phyloP scores from a whole-genome alignment of 2,113 vertebrate species.

The Petrocephalus zakoni region DNA sequence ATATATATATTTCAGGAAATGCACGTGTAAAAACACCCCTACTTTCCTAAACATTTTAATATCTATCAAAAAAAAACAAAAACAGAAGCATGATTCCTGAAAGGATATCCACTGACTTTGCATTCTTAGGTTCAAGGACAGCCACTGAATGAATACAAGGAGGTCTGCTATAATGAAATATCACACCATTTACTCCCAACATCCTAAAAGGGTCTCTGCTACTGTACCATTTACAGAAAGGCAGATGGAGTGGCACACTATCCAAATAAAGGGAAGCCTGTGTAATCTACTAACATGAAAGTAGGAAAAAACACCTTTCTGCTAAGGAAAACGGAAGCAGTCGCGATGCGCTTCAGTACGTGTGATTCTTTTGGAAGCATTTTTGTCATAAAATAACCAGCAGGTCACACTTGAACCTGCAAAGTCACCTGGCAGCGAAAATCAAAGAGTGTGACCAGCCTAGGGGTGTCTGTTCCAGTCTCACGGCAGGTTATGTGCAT shows the following conservation, averaged over 20 bases:
- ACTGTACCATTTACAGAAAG: constrained; percentile 13
- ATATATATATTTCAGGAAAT: not conserved
- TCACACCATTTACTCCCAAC: not conserved
- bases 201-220: not conserved
- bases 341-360: constrained; percentile 20
- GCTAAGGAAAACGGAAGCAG: not conserved
- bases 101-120: not conserved
- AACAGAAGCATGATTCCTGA: not conserved
- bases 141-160: not conserved
- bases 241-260: constrained; percentile 17
- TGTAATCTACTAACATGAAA: not conserved
- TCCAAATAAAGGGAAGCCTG: constrained; percentile 1
- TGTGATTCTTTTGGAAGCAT: constrained; percentile 34
- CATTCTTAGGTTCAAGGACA: not conserved
- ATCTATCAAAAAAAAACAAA: not conserved
- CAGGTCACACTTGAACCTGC: constrained; percentile 41
- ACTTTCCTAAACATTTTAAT: not conserved
- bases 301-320: not conserved
- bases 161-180: constrained; percentile 10
- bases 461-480: constrained; percentile 38
- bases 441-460: constrained; percentile 20
- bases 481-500: constrained; percentile 22
- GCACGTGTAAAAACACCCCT: not conserved
- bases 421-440: constrained; percentile 27
- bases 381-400: constrained; percentile 39